A percentile compares a stretch with the other conserved stretches of the same genome.
These are phyloP conservation scores for Petrocephalus zakoni DNA, from an alignment of 2,113 vertebrate genomes.

Conservation along the genomic window DNA sequence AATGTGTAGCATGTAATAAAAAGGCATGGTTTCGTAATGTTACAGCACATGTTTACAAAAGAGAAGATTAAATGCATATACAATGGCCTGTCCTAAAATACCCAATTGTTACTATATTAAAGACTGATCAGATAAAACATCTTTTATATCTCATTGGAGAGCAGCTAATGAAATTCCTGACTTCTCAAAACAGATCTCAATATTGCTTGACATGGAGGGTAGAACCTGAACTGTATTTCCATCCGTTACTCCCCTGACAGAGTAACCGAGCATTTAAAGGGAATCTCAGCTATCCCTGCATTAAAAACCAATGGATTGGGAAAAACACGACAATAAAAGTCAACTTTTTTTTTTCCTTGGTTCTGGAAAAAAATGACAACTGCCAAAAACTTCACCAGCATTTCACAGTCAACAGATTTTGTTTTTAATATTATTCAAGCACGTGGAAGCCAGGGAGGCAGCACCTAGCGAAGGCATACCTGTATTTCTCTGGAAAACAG, in stretches of 20 bases:
- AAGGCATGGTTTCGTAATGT: background rate
- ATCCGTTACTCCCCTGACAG: background rate
- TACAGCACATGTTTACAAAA: background rate
- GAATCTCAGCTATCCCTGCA: background rate
- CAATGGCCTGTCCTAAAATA: background rate
- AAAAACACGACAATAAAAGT: background rate
- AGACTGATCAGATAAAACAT: background rate
- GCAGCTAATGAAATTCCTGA: background rate
- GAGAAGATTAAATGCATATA: background rate
- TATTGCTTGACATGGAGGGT: background rate
- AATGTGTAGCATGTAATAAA: background rate
- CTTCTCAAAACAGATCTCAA: background rate
- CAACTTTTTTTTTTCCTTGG: background rate
- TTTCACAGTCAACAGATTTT: conserved; percentile 11
- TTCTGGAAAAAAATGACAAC: conserved; percentile 2
- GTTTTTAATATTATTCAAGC: background rate
- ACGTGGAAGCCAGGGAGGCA: background rate
- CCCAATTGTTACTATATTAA: background rate
- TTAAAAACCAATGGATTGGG: background rate
- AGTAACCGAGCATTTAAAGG: conserved; percentile 3
- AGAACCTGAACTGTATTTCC: background rate
- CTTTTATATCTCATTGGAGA: background rate
- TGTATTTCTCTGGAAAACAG: background rate
- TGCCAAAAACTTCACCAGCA: background rate
- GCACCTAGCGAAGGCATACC: background rate